Evolutionary conservation across 2,797 vertebrate genomes (phyloP).

Genomic region (Coregonus sp.): DNA sequence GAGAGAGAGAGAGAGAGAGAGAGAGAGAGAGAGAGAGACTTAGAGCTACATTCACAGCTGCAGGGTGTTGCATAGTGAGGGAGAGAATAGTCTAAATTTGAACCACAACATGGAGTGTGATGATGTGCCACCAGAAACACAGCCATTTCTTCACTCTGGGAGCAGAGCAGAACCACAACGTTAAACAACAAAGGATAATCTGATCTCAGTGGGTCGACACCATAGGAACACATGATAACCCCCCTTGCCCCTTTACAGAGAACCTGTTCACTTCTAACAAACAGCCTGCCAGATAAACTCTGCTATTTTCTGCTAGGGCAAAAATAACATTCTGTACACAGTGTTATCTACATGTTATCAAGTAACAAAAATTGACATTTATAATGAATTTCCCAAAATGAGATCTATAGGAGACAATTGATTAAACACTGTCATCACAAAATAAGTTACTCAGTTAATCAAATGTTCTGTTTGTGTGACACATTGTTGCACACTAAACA

Average conservation of each 20-base stretch:
- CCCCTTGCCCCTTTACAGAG: background rate
- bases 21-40: slow-evolving; percentile 22
- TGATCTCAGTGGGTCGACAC: slow-evolving; percentile 33
- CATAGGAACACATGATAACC: slow-evolving; percentile 37
- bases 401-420: background rate
- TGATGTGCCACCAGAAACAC: slow-evolving; percentile 38
- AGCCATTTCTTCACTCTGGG: slow-evolving; percentile 52
- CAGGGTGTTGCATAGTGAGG: slow-evolving; percentile 54
- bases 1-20: too few species aligned
- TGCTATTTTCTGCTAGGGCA: background rate
- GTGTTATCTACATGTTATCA: background rate
- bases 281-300: background rate
- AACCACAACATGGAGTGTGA: slow-evolving; percentile 52
- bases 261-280: slow-evolving; percentile 26
- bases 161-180: slow-evolving; percentile 25
- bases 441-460: background rate
- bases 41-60: slow-evolving; percentile 54
- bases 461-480: background rate
- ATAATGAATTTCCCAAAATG: too few species aligned
- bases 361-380: background rate
- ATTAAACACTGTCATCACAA: background rate
- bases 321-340: background rate
- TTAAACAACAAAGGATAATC: slow-evolving; percentile 39
- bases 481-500: background rate
- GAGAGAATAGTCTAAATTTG: slow-evolving; percentile 63